phyloP scores from a whole-genome alignment of 2,113 vertebrate genomes.

The Bos indicus region DNA sequence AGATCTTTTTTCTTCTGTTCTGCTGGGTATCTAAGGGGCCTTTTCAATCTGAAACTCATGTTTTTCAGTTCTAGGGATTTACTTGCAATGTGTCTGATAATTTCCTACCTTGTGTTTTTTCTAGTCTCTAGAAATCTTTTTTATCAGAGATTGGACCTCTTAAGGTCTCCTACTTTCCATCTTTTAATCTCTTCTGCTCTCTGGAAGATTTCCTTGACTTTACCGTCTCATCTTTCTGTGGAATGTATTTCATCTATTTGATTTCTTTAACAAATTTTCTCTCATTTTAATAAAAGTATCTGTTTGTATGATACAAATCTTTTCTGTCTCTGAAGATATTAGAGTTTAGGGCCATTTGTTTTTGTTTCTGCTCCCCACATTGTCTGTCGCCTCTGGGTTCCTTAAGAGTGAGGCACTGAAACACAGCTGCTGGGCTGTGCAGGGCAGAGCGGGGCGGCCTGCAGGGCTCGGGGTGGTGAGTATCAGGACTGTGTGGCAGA shows the following conservation, averaged over 20 bases:
- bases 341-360: not conserved
- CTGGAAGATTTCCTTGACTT: not conserved
- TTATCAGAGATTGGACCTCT: not conserved
- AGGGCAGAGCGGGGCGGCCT: not conserved
- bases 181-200: not conserved
- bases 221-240: not conserved
- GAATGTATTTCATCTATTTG: not conserved
- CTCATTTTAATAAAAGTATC: not conserved
- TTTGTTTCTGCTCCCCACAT: not conserved
- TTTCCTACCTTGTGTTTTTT: not conserved
- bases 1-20: not conserved
- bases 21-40: not conserved
- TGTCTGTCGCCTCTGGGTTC: not conserved
- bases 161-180: not conserved
- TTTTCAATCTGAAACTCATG: not conserved
- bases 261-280: not conserved
- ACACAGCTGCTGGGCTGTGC: not conserved
- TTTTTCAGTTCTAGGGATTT: not conserved
- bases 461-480: not conserved
- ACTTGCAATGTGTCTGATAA: not conserved
- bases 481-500: not conserved
- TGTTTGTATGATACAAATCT: not conserved
- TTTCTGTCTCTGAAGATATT: not conserved
- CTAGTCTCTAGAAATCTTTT: not conserved
- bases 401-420: not conserved